Evolutionary conservation across 2,113 vertebrate species (phyloP), one percentile per base, ranked within the genome.

Genomic region (Peromyscus polionotus): DNA sequence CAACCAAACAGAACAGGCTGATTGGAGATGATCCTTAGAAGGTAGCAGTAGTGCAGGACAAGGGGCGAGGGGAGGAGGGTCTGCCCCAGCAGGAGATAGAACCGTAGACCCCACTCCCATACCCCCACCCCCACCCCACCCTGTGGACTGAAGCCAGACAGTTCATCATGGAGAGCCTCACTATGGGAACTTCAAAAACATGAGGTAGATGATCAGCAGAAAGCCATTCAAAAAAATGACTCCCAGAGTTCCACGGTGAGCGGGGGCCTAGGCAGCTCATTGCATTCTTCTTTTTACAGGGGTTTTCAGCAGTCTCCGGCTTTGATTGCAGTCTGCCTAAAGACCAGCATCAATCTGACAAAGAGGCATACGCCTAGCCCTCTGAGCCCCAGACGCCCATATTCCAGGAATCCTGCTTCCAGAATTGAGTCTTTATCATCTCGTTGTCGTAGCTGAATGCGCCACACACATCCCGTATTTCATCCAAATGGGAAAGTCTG

Each of bases 131-230:
- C 57, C 57, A 59, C 39, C 87, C 51, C 73, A 88, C 81, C 91
- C n/a, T 0, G 0, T 3, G 48, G n/a, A 48, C 70, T n/a, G 12
- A 24, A 61, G 91, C 26, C 81, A 94, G 70, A 93, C 17, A 81
- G 12, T 86, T 96, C 36, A 94, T 96, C 93, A 93, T 96, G 59
- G 45, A 91, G 57, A 95, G 5, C 45, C 31, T 96, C 88, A 76
- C 87, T 68, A 31, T 91, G 84, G 95, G 61, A 97, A 95, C 90
- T 81, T 57, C 24, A 26, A 85, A 97, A 97, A 86, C 75, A 95
- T 3, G 1, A 84, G 72, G 92, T 63, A 68, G 51, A 61, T 93
- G 88, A 88, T 96, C 92, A 90, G 57, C 19, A 36, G 57, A 85
- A 94, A 76, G 65, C 39, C 70, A 42, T 24, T 90, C 28, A 26